A percentile compares a stretch with the other conserved stretches of the same genome.
Evolutionary conservation across 2,888 invertebrate species (phyloP).

Genomic region (Caenorhabditis macrosperma): DNA sequence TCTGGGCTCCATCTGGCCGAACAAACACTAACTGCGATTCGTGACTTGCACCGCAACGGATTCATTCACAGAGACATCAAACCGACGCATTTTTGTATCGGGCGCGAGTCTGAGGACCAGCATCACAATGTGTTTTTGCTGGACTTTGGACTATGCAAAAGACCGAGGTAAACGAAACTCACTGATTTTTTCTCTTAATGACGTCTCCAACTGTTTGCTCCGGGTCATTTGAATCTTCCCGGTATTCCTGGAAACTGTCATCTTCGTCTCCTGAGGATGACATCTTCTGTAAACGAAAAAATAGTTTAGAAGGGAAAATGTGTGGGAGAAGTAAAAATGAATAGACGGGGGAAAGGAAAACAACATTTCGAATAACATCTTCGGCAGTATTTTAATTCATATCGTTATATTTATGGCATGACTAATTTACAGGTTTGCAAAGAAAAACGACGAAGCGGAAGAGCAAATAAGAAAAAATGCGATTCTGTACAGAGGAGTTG

Average conservation of each 20-base stretch:
- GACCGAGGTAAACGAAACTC: conserved; percentile 34
- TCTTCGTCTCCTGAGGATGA: too few species aligned
- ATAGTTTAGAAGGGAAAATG: too few species aligned
- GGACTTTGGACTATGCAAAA: conserved; percentile 58
- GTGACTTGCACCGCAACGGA: conserved; percentile 59
- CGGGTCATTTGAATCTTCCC: background rate
- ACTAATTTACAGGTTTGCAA: conserved; percentile 31
- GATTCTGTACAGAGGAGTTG: conserved; percentile 55
- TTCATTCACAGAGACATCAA: conserved; percentile 62
- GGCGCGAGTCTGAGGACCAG: conserved; percentile 33
- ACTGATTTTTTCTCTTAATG: background rate
- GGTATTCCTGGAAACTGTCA: too few species aligned
- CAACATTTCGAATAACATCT: too few species aligned
- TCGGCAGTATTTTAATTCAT: too few species aligned
- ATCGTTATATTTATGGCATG: too few species aligned
- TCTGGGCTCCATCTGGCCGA: conserved; percentile 50
- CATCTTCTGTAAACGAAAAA: too few species aligned
- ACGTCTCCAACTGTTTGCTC: background rate
- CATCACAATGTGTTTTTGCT: conserved; percentile 48
- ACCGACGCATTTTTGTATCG: conserved; percentile 59
- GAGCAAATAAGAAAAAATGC: conserved; percentile 50
- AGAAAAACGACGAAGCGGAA: conserved; percentile 52
- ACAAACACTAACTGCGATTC: conserved; percentile 55
- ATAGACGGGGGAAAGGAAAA: too few species aligned
- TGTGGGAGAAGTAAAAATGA: too few species aligned